Evolutionary conservation across 1,140 invertebrate genomes (phyloP).

Genomic region (Amyelois transitella): DNA sequence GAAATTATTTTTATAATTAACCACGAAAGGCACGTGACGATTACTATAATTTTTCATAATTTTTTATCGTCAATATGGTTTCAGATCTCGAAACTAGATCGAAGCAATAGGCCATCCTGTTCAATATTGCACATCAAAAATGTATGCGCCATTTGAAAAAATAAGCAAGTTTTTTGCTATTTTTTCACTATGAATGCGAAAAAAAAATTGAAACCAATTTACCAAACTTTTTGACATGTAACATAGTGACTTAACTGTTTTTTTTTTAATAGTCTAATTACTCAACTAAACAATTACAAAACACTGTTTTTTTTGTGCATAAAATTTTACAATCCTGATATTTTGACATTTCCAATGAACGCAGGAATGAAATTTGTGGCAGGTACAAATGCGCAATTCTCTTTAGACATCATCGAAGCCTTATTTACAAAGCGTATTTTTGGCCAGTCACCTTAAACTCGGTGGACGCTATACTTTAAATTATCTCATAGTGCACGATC

Average conservation of each 20-base stretch:
- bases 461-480: slow-evolving; percentile 32
- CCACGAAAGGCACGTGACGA: slow-evolving; percentile 1
- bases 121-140: slow-evolving; percentile 40
- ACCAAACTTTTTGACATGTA: too few relatives aligned
- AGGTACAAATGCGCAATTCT: not conserved
- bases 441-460: slow-evolving; percentile 54
- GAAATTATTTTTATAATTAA: not conserved
- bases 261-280: too few relatives aligned
- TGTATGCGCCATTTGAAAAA: too few relatives aligned
- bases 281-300: too few relatives aligned
- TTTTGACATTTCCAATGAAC: not conserved
- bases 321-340: not conserved
- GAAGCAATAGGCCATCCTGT: slow-evolving; percentile 21
- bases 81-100: slow-evolving; percentile 20
- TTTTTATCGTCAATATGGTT: slow-evolving; percentile 1
- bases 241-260: too few relatives aligned
- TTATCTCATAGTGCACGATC: slow-evolving; percentile 23
- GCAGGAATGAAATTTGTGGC: slow-evolving; percentile 6
- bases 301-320: too few relatives aligned
- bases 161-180: too few relatives aligned
- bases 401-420: slow-evolving; percentile 17
- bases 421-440: slow-evolving; percentile 64
- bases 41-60: not conserved
- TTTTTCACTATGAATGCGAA: too few relatives aligned
- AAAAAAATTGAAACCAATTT: too few relatives aligned